phyloP scores from a whole-genome alignment of 2,888 invertebrate genomes.

The Agrypnus murinus region DNA sequence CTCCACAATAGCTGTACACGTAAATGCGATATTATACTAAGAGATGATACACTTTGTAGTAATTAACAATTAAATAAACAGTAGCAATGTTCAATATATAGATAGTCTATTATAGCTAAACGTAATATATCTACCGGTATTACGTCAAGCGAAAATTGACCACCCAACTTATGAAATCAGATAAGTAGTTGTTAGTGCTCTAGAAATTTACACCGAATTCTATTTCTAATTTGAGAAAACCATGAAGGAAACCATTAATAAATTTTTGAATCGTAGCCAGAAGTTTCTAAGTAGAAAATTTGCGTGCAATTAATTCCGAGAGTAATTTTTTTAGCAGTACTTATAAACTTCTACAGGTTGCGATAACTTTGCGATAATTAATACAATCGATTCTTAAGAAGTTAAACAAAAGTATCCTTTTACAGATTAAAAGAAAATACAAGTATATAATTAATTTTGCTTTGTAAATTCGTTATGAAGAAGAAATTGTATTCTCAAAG shows the following conservation, averaged over 20 bases:
- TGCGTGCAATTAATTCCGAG: slow-evolving; percentile 11
- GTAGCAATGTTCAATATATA: too few relatives aligned
- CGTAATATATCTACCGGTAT: too few relatives aligned
- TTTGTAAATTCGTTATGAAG: neutral
- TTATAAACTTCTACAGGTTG: too few relatives aligned
- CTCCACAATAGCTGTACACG: too few relatives aligned
- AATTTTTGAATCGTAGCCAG: slow-evolving; percentile 12
- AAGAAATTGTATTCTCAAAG: neutral
- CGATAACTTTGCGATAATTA: neutral
- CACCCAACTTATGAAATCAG: too few relatives aligned
- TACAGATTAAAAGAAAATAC: neutral
- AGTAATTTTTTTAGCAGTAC: neutral
- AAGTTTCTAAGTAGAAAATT: slow-evolving; percentile 2
- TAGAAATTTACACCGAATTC: too few relatives aligned
- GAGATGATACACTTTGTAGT: too few relatives aligned
- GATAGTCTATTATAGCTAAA: too few relatives aligned
- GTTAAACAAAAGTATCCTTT: slow-evolving; percentile 1
- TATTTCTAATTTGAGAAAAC: slow-evolving; percentile 1
- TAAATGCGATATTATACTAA: too few relatives aligned
- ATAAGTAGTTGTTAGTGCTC: too few relatives aligned
- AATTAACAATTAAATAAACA: too few relatives aligned
- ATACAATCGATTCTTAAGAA: neutral
- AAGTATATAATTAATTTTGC: neutral
- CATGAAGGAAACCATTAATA: slow-evolving; percentile 1
- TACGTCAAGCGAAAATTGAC: too few relatives aligned